Evolutionary conservation across 2,113 vertebrate genomes (phyloP).

Genomic region (Passerina amoena): DNA sequence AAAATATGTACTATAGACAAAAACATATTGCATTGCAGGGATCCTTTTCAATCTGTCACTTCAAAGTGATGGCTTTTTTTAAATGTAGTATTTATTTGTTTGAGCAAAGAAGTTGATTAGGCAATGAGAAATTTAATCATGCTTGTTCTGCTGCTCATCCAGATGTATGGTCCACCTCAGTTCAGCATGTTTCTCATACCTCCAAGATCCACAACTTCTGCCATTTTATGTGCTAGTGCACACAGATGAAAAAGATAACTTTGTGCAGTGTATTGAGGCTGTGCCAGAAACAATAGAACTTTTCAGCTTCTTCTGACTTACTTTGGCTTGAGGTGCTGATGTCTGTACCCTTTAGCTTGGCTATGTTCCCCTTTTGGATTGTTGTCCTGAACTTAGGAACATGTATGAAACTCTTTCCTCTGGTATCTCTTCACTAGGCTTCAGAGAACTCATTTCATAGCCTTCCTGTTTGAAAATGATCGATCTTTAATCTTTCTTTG

Average conservation of each 20-base stretch:
- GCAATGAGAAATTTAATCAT: background rate
- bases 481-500: background rate
- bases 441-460: background rate
- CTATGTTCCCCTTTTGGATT: background rate
- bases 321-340: background rate
- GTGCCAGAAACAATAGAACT: background rate
- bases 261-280: background rate
- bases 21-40: background rate
- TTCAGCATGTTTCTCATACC: background rate
- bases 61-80: background rate
- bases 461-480: background rate
- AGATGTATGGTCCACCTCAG: background rate
- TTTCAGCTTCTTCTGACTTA: background rate
- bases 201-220: background rate
- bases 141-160: background rate
- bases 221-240: background rate
- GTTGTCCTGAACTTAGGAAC: background rate
- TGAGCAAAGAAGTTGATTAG: background rate
- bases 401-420: background rate
- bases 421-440: background rate
- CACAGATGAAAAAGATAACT: background rate
- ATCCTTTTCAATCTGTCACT: background rate
- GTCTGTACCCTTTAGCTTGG: background rate
- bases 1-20: background rate
- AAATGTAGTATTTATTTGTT: background rate